A percentile compares a stretch with the other conserved stretches of the same genome.
Conservation (phyloP, 2,113 vertebrate species). For the Tympanuchus pallidicinctus region DNA sequence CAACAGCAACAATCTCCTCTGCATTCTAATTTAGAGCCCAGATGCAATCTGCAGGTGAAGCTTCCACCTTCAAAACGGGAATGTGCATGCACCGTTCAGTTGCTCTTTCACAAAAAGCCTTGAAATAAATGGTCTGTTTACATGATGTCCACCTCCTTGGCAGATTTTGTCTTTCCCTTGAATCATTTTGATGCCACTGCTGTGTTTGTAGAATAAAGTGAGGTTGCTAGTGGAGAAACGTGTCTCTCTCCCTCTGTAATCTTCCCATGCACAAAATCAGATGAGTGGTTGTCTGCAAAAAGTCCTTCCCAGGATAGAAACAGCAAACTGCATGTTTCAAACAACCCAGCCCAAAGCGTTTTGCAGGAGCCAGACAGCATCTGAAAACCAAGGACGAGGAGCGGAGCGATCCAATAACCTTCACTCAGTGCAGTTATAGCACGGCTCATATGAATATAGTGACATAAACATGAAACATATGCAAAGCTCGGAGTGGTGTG, state of each 20-base stretch:
- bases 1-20: neutral
- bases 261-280: neutral
- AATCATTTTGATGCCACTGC: neutral
- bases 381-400: constrained; percentile 17
- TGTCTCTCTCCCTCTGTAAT: neutral
- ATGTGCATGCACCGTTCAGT: neutral
- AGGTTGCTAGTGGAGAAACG: neutral
- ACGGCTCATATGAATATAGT: constrained; percentile 43
- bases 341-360: neutral
- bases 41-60: neutral
- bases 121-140: neutral
- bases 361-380: constrained; percentile 26
- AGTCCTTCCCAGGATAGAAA: neutral
- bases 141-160: neutral
- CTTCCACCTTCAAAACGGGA: neutral
- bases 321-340: neutral
- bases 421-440: constrained; percentile 2
- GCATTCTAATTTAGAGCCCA: neutral
- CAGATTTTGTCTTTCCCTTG: neutral
- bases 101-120: neutral
- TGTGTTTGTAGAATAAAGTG: neutral
- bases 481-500: constrained; percentile 31
- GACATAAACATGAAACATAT: constrained; percentile 59
- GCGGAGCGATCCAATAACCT: constrained; percentile 34
- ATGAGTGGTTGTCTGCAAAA: neutral